Evolutionary conservation across 1,140 invertebrate species (phyloP), one percentile per base, ranked within the genome.

Genomic region (Brachionus rubens): DNA sequence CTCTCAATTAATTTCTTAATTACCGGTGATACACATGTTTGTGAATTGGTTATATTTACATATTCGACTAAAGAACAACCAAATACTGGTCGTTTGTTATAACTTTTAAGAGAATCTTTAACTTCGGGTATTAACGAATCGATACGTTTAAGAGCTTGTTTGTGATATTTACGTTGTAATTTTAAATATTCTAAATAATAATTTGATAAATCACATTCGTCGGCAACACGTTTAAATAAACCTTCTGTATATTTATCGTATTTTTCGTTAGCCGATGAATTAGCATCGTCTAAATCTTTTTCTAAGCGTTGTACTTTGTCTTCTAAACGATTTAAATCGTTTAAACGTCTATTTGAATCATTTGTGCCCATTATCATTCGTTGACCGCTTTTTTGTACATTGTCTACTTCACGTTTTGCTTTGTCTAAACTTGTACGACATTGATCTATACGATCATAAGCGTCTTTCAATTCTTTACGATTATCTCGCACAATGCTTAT

Each of bases 201-300:
- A 19, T 72, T 48, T 33, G 68, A 40, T 24, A 72, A 36, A 41
- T 48, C 46, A 46, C 68, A 72, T 36, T 72, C 68, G 30, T 72
- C 68, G 3, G 68, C 68, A 4, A 72, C 68, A 24, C 68, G 68
- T n/a, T 72, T 72, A n/a, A 50, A 72, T 21, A 72, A 40, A 24
- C 68, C 50, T 21, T 72, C 68, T 9, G 68, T 72, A 33, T 72
- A 72, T 41, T 72, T 72, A 33, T 72, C 68, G 46, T 72, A 54
- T 50, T 72, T 72, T 72, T 72, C 68, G 24, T 21, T 72, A 6
- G 50, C 68, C 19, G 33, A 19, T 4, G 68, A 16, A 6, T 48
- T 72, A 1, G 68, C 68, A 54, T 72, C 68, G 46, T 72, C 68
- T 2, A 72, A 26, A 7, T 72, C 68, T 72, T 54, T 48, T 54